Evolutionary conservation across 2,113 vertebrate species (phyloP).

Genomic region (Phoenicopterus ruber): DNA sequence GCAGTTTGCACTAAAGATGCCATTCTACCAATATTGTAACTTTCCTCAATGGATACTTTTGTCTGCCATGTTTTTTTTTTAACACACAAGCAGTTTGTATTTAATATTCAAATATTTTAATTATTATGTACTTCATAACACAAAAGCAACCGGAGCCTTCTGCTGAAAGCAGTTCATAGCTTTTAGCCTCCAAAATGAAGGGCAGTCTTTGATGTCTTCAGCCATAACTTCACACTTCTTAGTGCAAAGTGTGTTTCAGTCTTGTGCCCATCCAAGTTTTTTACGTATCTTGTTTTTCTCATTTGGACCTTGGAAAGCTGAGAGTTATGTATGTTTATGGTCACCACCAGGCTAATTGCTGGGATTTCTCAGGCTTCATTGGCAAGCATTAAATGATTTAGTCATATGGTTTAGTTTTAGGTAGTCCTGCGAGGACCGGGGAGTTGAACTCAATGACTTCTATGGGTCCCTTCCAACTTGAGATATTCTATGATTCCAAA

Average conservation of each 20-base stretch:
- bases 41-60: neutral
- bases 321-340: neutral
- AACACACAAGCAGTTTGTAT: neutral
- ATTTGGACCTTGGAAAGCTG: neutral
- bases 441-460: neutral
- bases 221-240: neutral
- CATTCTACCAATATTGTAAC: neutral
- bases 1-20: neutral
- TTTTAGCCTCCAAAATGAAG: neutral
- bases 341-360: neutral
- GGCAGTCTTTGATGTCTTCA: neutral
- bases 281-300: neutral
- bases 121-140: neutral
- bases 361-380: neutral
- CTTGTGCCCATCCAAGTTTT: neutral
- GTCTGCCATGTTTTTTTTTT: fast-evolving
- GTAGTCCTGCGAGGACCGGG: neutral
- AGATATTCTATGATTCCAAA: neutral
- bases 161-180: neutral
- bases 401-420: neutral
- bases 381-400: neutral
- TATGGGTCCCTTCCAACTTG: neutral
- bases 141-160: neutral
- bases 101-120: neutral
- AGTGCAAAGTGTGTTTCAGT: neutral